Evolutionary conservation across 2,888 invertebrate species (phyloP), one percentile per base, ranked within the genome.

Genomic region (Stegophylla sp.): DNA sequence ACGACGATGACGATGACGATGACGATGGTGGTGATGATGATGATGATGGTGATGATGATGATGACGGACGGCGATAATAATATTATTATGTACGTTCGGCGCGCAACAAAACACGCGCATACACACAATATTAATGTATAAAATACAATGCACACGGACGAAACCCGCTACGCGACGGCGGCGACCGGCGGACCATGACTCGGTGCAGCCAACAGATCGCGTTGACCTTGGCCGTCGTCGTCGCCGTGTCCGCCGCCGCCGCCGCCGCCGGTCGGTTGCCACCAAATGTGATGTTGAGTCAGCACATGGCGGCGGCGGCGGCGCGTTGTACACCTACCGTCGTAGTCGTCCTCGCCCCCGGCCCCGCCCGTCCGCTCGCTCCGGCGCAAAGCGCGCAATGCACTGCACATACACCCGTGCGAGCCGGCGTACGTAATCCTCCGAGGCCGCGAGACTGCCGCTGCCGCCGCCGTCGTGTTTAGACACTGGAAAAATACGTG

Each of bases 221-320:
- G 69, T 79, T 69, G 77, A 79, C 77, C 77, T 79, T 79, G 77
- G 77, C 77, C 77, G 72, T 17, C 53, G 53, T 23, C 23, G 59
- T 1, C 53, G n/a, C 41, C 41, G 59, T 26, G 1, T 3, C 34
- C 1, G 13, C 48, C 12, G 48, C 17, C 48, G 48, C 48, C 48
- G 48, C 34, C 34, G 56, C 13, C 61, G 67, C 34, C 43, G 59
- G 53, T 45, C 69, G 77, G 76, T 77, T 61, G 77, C 77, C 77
- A 77, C 77, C 77, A 69, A 77, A 77, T 61, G 77, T 77, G 69
- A 77, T 69, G 77, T 77, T 77, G 77, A 77, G 77, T 77, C 77
- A 77, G 77, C 77, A 69, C 77, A 69, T 69, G 67, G 76, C 43
- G 17, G 28, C 61, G 34, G 1, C 51, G 51, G 20, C 53, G 20